These are phyloP conservation scores for Antennarius striatus DNA, from an alignment of 2,113 vertebrate species.

Conservation along the genomic window DNA sequence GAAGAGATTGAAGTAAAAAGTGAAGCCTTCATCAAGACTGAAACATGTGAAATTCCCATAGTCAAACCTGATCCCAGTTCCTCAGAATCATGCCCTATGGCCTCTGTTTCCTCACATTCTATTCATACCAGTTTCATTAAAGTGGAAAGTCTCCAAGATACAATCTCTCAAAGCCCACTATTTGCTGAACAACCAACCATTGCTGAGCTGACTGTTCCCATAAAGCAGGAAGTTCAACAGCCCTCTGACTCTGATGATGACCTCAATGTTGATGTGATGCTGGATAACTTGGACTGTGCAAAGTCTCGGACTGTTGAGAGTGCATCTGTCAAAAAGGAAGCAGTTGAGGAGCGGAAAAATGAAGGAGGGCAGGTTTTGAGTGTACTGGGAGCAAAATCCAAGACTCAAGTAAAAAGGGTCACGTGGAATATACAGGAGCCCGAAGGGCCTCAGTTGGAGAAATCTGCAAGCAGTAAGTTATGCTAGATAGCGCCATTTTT, in stretches of 20 bases:
- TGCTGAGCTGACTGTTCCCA: slow-evolving; percentile 1
- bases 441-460: slow-evolving; percentile 69
- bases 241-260: slow-evolving; percentile 71
- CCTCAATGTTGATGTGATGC: slow-evolving; percentile 74
- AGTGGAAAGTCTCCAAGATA: slow-evolving; percentile 17
- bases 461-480: slow-evolving; percentile 82
- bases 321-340: slow-evolving; percentile 38
- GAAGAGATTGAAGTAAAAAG: slow-evolving; percentile 31
- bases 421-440: slow-evolving; percentile 95
- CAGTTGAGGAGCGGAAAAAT: slow-evolving; percentile 24
- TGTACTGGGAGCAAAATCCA: slow-evolving; percentile 73
- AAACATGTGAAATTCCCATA: slow-evolving; percentile 22
- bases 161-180: slow-evolving; percentile 2
- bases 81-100: slow-evolving; percentile 12
- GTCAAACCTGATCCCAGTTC: slow-evolving; percentile 59
- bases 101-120: slow-evolving; percentile 15
- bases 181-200: slow-evolving; percentile 9
- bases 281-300: slow-evolving; percentile 70
- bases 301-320: slow-evolving; percentile 56
- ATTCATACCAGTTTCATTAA: neutral
- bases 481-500: neutral
- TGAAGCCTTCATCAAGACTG: slow-evolving; percentile 12
- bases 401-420: slow-evolving; percentile 89
- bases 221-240: slow-evolving; percentile 61
- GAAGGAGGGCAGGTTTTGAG: slow-evolving; percentile 57